These are phyloP conservation scores for Pitangus sulphuratus DNA, from an alignment of 2,797 vertebrate genomes.

Conservation along the genomic window DNA sequence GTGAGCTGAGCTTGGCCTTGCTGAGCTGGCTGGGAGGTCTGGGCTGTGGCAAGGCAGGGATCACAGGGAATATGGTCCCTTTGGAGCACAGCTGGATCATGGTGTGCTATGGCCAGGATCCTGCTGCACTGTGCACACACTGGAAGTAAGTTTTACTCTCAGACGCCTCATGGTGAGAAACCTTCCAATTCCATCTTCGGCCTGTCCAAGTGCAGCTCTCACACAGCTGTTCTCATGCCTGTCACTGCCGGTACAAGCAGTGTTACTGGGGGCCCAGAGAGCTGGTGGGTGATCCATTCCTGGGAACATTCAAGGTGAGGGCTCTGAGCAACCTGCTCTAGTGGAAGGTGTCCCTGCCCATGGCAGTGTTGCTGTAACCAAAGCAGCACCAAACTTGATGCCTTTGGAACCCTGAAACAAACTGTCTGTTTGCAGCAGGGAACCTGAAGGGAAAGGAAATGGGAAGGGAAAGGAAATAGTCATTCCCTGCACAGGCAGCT, in stretches of 20 bases:
- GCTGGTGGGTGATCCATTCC: too few species aligned
- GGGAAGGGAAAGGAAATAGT: neutral
- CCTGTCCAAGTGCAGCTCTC: accelerated
- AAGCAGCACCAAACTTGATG: neutral
- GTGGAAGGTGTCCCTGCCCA: too few species aligned
- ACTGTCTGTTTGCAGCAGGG: neutral
- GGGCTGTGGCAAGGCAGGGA: neutral
- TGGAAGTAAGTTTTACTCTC: neutral
- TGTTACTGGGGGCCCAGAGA: too few species aligned
- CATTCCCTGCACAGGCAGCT: neutral
- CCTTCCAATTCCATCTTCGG: neutral
- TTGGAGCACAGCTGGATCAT: accelerated
- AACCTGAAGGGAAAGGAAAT: neutral
- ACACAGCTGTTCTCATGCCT: neutral
- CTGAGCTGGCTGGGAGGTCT: accelerated
- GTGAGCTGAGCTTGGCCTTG: neutral
- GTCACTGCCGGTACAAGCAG: neutral
- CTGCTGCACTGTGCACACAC: neutral
- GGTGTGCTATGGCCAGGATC: neutral
- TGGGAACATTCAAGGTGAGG: too few species aligned
- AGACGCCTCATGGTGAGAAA: neutral
- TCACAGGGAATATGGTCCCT: neutral
- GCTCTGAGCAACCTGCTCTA: too few species aligned
- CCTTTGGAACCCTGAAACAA: neutral
- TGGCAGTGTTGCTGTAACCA: accelerated